Evolutionary conservation across 2,113 vertebrate genomes (phyloP), one percentile per base, ranked within the genome.

Genomic region (Eleginops maclovinus): DNA sequence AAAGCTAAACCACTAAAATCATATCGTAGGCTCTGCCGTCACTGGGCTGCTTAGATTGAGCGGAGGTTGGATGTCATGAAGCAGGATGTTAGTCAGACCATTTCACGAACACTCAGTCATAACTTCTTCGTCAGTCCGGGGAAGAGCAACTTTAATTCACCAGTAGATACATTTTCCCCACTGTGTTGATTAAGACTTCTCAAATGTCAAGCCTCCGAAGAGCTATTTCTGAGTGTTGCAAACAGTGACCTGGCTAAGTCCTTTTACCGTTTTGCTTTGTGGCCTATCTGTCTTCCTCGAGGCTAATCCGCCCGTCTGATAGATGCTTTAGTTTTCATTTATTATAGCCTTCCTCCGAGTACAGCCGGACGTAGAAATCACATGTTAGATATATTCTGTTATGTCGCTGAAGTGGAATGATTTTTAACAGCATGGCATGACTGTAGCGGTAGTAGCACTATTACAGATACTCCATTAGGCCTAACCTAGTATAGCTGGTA

Each of bases 361-460:
- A 79, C 63, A 77, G 80, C 65, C 75, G 71, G 72, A 87, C 72
- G 79, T 92, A 91, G 87, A 88, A 73, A 69, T 87, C 8, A 78
- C 26, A 77, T 61, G 50, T 82, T 87, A 88, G 66, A 73, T 78
- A 17, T 72, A 66, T 82, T 84, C 73, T 85, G 63, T 90, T 81
- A 67, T 72, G 82, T 72, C 17, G 50, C 81, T 84, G 71, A 72
- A 78, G 77, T 91, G 87, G 72, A 84, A 88, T 84, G 71, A 79
- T 84, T 51, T 69, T 90, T 90, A 92, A 93, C 91, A 77, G 90
- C 91, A 92, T 91, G 90, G 90, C 90, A 91, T 93, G 91, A 90
- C 60, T 49, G 75, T 92, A 90, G 91, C 79, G 22, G 68, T 79
- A 90, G 82, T 75, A 79, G 78, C 89, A 79, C 66, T 87, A 81